Base-by-base conservation (phyloP, 2,113 vertebrate species). In the Seriola dumerili region DNA sequence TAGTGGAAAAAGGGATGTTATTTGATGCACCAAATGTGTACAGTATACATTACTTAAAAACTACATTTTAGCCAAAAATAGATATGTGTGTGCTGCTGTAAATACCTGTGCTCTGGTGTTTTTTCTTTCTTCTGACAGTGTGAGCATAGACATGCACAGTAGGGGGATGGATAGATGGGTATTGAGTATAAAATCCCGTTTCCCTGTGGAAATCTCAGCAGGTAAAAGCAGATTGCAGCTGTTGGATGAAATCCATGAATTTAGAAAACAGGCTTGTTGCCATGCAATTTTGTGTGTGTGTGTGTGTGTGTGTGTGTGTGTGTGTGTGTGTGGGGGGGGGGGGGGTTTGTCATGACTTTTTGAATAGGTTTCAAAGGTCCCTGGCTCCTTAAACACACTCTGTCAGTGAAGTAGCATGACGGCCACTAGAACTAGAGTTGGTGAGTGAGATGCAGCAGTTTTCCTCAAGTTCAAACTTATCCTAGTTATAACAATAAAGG, bases 201-300 rank as follows among this genome's bases (percentile, higher is more conserved):
- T 87, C 84, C 85, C 85, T 59, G 80, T 61, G 65, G 88, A 91
- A 90, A 89, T 86, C 87, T 81, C 90, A 90, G 88, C 86, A 93
- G 80, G 90, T 84, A 86, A 85, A 85, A 78, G 78, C 75, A 83
- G 77, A 88, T 76, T 88, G 85, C 80, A 78, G 86, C 84, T 84
- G 85, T 42, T 83, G 86, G 83, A 83, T 73, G 69, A 80, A 90
- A 91, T 84, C 67, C 76, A 79, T 65, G 78, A 90, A 86, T 92
- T 89, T 79, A 38, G 80, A 81, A 92, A 91, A 86, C 73, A 72
- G 88, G 69, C 76, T 57, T 72, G 84, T 74, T 84, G 82, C 78
- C 25, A 7, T 83, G 70, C 62, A 50, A 58, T 81, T 80, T 81
- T 75, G 63, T 48, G 16, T 3, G n/a, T 3, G 48, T 14, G 16